These are phyloP conservation scores for Lamellibrachia columna DNA, from an alignment of 2,888 invertebrate genomes.

Conservation along the genomic window DNA sequence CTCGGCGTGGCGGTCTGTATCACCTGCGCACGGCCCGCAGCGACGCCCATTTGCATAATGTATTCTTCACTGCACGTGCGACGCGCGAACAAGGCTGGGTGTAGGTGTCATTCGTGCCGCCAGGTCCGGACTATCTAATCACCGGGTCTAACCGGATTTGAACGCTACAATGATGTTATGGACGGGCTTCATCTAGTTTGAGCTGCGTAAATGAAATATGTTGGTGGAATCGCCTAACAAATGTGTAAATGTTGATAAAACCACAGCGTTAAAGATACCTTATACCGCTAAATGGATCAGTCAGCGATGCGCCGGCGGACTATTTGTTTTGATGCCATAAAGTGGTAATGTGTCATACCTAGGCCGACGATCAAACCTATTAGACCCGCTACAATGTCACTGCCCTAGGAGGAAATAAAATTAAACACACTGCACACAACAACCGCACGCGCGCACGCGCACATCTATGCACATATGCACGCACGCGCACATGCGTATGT, in stretches of 20 bases:
- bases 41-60: conserved; percentile 1
- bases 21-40: background rate
- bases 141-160: conserved; percentile 8
- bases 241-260: conserved; percentile 16
- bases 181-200: background rate
- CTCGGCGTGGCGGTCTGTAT: background rate
- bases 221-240: background rate
- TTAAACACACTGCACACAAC: background rate
- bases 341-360: background rate
- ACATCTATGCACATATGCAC: too few species aligned
- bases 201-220: conserved; percentile 9
- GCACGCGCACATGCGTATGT: background rate
- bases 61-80: background rate
- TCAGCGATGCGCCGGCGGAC: background rate
- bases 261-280: conserved; percentile 10
- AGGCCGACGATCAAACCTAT: background rate
- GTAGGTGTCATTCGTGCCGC: background rate
- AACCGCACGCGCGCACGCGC: background rate
- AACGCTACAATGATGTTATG: conserved; percentile 4
- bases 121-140: background rate
- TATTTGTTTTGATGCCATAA: background rate
- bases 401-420: background rate
- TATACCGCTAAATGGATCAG: background rate
- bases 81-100: background rate
- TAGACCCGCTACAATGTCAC: background rate